phyloP scores from a whole-genome alignment of 2,113 vertebrate genomes.

The Onychorhynchus coronatus region DNA sequence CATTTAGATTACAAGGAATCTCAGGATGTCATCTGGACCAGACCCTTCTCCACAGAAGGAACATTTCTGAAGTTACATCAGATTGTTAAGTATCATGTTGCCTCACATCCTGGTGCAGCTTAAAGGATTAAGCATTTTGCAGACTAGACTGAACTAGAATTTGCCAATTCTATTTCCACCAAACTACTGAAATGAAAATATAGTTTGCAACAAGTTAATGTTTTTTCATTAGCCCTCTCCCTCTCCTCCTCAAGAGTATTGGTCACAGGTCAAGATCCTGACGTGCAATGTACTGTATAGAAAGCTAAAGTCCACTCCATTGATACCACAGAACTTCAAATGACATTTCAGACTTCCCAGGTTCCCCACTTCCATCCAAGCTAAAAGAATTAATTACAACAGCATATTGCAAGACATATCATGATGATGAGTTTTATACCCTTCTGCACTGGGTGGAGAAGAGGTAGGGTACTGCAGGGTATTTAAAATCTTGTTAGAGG shows the following conservation, averaged over 20 bases:
- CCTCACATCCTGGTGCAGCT: not conserved
- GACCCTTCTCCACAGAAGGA: not conserved
- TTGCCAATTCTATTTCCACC: not conserved
- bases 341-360: not conserved
- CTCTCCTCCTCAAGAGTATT: not conserved
- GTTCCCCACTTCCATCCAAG: not conserved
- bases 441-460: not conserved
- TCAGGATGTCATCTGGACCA: not conserved
- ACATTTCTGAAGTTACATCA: not conserved
- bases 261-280: not conserved
- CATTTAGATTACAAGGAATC: not conserved
- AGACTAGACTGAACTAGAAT: not conserved
- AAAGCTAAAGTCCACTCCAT: not conserved
- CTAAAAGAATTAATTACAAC: not conserved
- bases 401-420: too few species aligned
- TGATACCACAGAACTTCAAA: not conserved
- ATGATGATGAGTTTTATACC: not conserved
- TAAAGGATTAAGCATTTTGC: not conserved
- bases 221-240: not conserved
- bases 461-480: not conserved
- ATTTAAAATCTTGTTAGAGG: not conserved
- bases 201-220: not conserved
- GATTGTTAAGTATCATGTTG: not conserved
- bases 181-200: not conserved
- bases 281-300: not conserved